Evolutionary conservation across 2,113 vertebrate genomes (phyloP).

Genomic region (Lycaon pictus): DNA sequence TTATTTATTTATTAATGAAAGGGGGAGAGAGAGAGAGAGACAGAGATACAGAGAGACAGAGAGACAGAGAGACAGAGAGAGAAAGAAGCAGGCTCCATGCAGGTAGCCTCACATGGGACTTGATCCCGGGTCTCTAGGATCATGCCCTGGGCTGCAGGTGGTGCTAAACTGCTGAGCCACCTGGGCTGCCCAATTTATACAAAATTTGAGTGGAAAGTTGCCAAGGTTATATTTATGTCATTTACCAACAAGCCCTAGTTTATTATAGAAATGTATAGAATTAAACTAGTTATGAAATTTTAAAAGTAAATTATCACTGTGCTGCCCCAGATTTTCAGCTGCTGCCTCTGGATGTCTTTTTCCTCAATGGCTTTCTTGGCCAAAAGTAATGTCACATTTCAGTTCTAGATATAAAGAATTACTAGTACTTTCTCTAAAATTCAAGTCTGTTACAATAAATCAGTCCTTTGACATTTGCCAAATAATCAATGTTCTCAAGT

Average conservation of each 20-base stretch:
- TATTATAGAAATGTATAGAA: not conserved
- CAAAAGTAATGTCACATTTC: not conserved
- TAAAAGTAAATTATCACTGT: not conserved
- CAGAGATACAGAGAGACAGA: too few species aligned
- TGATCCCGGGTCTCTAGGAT: too few species aligned
- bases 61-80: too few species aligned
- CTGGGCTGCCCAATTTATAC: not conserved
- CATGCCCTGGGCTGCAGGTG: too few species aligned
- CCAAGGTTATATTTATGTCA: not conserved
- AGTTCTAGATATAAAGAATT: not conserved
- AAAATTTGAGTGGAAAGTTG: not conserved
- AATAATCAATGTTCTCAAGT: not conserved
- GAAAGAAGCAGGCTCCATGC: too few species aligned
- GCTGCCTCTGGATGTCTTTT: not conserved
- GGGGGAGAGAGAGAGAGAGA: too few species aligned
- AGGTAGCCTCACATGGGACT: too few species aligned
- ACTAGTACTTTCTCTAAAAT: not conserved
- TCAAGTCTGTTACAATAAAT: constrained; percentile 11
- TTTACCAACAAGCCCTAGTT: not conserved
- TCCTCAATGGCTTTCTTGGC: not conserved
- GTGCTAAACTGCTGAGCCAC: too few species aligned
- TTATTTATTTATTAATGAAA: too few species aligned
- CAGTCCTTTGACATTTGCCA: not conserved
- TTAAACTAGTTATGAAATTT: not conserved
- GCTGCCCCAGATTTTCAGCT: not conserved